phyloP scores from a whole-genome alignment of 2,113 vertebrate genomes.

The Natator depressus region DNA sequence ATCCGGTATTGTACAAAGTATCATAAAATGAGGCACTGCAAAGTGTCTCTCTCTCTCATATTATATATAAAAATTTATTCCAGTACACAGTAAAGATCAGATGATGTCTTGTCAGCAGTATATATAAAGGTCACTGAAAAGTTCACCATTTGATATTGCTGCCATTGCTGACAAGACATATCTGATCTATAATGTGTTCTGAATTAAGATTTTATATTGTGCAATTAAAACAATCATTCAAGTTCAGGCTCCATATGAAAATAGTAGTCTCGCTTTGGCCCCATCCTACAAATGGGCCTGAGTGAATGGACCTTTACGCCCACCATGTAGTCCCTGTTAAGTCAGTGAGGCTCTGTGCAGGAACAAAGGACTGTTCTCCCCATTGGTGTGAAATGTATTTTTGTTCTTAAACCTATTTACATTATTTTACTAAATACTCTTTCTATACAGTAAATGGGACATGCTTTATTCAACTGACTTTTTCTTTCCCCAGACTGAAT shows the following conservation, averaged over 20 bases:
- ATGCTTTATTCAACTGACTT: neutral
- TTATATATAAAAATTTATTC: neutral
- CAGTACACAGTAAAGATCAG: neutral
- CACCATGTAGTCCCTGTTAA: neutral
- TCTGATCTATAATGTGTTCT: neutral
- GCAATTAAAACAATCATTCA: conserved; percentile 6
- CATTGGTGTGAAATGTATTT: conserved; percentile 8
- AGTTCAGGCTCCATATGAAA: neutral
- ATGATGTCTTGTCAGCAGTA: neutral
- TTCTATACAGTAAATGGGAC: neutral
- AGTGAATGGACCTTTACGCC: neutral
- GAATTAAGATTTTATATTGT: conserved; percentile 37
- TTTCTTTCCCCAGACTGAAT: neutral
- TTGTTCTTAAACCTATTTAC: neutral
- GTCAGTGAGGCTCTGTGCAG: neutral
- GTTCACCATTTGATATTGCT: neutral
- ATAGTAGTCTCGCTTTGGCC: neutral
- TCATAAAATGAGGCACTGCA: neutral
- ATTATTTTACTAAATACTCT: neutral
- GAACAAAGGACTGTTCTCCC: neutral
- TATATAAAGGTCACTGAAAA: neutral
- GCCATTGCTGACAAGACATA: neutral
- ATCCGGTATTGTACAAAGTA: neutral
- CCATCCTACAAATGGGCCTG: neutral
- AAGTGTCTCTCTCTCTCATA: neutral